Evolutionary conservation across 2,113 vertebrate genomes (phyloP).

Genomic region (Vidua chalybeata): DNA sequence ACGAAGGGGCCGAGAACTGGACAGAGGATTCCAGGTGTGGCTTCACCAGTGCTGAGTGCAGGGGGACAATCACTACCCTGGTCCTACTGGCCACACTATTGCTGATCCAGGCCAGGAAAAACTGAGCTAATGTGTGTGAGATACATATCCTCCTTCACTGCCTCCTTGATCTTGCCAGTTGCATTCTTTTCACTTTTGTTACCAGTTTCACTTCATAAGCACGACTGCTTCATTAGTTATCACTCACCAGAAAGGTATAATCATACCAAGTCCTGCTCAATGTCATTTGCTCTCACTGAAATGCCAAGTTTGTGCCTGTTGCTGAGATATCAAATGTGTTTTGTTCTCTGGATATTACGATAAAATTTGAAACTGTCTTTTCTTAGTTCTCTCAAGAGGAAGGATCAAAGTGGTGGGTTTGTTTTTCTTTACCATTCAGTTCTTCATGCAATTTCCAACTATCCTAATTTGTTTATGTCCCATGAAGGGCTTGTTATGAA

Average conservation of each 20-base stretch:
- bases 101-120: neutral
- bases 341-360: constrained; percentile 36
- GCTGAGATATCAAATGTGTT: constrained; percentile 34
- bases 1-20: accelerated
- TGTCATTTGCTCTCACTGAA: constrained; percentile 52
- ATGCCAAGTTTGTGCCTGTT: constrained; percentile 36
- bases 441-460: neutral
- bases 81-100: neutral
- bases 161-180: neutral
- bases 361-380: constrained; percentile 32
- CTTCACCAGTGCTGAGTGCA: too few species aligned
- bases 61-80: accelerated
- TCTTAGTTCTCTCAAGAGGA: neutral
- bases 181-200: neutral
- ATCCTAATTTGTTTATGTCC: neutral
- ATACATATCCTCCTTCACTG: neutral
- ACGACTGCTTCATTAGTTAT: constrained; percentile 43
- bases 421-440: neutral
- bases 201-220: neutral
- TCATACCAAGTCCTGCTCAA: constrained; percentile 9
- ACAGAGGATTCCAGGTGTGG: accelerated
- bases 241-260: constrained; percentile 48
- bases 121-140: neutral
- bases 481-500: neutral
- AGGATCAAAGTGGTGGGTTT: neutral